Base-by-base conservation (phyloP, 64 coral and sea anemone species). In the Montipora sp. region DNA sequence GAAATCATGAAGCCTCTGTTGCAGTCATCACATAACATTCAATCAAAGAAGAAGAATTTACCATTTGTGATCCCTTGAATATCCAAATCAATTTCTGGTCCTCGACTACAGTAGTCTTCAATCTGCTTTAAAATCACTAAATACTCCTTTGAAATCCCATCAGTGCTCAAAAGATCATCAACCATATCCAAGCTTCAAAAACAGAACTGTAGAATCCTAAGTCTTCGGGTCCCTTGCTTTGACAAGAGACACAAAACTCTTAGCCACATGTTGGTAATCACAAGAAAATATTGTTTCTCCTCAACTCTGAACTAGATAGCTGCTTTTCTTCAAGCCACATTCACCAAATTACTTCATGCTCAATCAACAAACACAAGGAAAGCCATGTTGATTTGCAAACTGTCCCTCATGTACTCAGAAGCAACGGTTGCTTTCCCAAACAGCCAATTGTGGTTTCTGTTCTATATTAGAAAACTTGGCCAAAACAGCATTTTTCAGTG, bases 81-180 rank as follows among this genome's bases (percentile, higher is more conserved):
- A 85, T 85, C 79, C 69, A 89, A 83, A 48, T 97, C 92, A 44
- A 97, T 78, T 45, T 83, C 63, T 58, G 95, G 74, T 51, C 92
- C 90, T 53, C 93, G 59, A 89, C 87, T 97, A 80, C 95, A 98
- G 36, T 94, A 98, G 16, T 98, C 92, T 75, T 98, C 95, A 60
- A 98, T 98, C 80, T 98, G 95, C 10, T 78, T 83, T 78, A 98
- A 88, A 92, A 98, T 98, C 57, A 78, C 89, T 45, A 98, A 58
- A 92, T 98, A 98, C 48, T 98, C 95, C 59, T 92, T 94, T 48
- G 95, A 98, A 77, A 98, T 72, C 53, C 82, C 92, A 98, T 93
- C 91, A 19, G 91, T 75, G 72, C 69, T 86, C 22, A 81, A 77
- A 50, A 90, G 91, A 73, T 96, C 90, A 88, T 98, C 95, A 72